phyloP scores from a whole-genome alignment of 2,797 vertebrate species.

The Rhyacichthys aspro region DNA sequence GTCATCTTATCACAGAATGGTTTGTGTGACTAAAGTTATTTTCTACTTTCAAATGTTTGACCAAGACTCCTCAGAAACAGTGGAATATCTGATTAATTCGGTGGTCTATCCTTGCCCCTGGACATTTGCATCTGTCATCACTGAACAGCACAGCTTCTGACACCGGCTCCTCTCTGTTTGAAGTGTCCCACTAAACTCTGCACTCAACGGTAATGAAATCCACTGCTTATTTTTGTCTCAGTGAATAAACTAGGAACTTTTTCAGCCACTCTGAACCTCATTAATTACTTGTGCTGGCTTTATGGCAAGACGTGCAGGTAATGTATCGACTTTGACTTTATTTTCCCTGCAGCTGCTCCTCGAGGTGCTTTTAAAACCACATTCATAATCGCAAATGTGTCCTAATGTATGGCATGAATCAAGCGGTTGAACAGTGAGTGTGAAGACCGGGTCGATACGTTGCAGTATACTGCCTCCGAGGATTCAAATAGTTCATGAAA shows the following conservation, averaged over 20 bases:
- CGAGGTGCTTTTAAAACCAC: slow-evolving; percentile 9
- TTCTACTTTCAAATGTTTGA: neutral
- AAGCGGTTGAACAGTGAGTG: slow-evolving; percentile 3
- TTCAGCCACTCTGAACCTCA: slow-evolving; percentile 1
- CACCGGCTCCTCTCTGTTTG: neutral
- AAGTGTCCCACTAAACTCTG: neutral
- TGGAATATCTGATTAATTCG: neutral
- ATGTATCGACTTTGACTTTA: slow-evolving; percentile 19
- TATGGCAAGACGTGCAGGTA: neutral
- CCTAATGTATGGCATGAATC: slow-evolving; percentile 14
- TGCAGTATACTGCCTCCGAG: slow-evolving; percentile 11
- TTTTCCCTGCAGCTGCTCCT: slow-evolving; percentile 5
- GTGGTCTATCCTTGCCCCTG: neutral
- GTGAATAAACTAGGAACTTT: neutral
- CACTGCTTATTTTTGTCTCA: no score
- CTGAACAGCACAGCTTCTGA: slow-evolving; percentile 1
- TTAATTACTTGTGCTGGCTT: slow-evolving; percentile 2
- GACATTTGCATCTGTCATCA: slow-evolving; percentile 4
- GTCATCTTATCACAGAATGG: no score
- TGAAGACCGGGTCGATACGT: slow-evolving; percentile 8
- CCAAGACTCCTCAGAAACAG: neutral
- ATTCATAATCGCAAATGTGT: slow-evolving; percentile 21
- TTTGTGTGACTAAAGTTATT: neutral
- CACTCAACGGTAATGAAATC: neutral
- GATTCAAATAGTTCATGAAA: slow-evolving; percentile 38